Evolutionary conservation across 2,888 invertebrate genomes (phyloP), one percentile per base, ranked within the genome.

Genomic region (Chymomyza procnemis): DNA sequence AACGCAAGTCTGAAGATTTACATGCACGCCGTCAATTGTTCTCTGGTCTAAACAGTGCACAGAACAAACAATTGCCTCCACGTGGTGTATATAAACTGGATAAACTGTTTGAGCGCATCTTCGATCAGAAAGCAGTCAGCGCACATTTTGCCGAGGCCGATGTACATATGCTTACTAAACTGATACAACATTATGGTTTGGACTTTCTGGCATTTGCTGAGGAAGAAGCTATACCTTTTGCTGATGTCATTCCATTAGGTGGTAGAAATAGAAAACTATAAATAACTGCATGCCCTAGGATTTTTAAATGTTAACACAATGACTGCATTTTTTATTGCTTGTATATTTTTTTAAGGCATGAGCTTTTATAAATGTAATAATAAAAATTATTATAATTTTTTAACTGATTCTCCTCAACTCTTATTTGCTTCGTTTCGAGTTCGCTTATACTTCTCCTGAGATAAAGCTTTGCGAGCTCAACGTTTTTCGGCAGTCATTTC

Each of bases 131-230:
- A 14, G 90, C 92, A 0, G 56, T 78, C 3, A 88, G 92, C 79
- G 91, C 92, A 0, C 96, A 96, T 87, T 92, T 92, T 73, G 95
- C 96, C 1, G 95, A 95, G 89, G 92, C 89, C 1, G 96, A 96
- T 89, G 94, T 94, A 41, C 74, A 92, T 2, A 93, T 93, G 91
- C 90, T 96, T 60, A 85, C 95, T 12, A 92, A 93, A 74, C 93
- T 95, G 85, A 93, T 94, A 3, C 90, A 92, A 22, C 91, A 92
- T 8, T 90, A 92, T 57, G 93, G 93, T 59, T 87, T 92, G 5
- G 89, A 92, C 48, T 95, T 95, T 88, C 76, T 94, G 0, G 88
- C 92, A 1, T 94, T 94, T 74, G 88, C 89, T 2, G 87, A 89
- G 61, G 76, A 85, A 16, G 85, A 89, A 61, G 88, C 90, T 1